Evolutionary conservation across 2,113 vertebrate species (phyloP), one percentile per base, ranked within the genome.

Genomic region (Psittacula cyanocephala): DNA sequence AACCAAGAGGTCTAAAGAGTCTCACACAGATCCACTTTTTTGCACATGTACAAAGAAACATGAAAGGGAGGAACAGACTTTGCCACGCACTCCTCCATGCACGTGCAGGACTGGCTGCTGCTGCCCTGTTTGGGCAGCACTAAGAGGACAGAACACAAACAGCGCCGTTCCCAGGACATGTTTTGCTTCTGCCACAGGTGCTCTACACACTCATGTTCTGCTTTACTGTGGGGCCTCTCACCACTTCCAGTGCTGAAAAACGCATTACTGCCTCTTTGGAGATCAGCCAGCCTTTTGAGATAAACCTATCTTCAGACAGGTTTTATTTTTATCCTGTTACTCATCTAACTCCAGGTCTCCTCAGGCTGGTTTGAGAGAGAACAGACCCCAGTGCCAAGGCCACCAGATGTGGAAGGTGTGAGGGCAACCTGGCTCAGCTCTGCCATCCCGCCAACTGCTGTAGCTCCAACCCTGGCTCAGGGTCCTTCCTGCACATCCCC

Each of bases 361-460:
- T 47, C 57, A n/a, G 50, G 60, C 63, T 57, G 84, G 46, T 39
- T 85, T 23, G 25, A 28, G 43, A 77, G 25, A 82, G 53, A 55
- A 57, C 37, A 52, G 44, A 20, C 39, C 41, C 22, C 47, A 15
- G 47, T 2, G 0, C 52, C 0, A 6, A 53, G 71, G 24, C n/a
- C 16, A 35, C 19, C 68, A 57, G 65, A 63, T 18, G 2, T 35
- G 60, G 75, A 41, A 39, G 71, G 35, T 9, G 6, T 22, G 47
- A 19, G 47, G 47, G 14, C n/a, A 55, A 39, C 72, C 65, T 8
- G 5, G 50, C 28, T 46, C 5, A 0, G 33, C 44, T 29, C 0
- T 1, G 37, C 27, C 13, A 16, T 52, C 50, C 37, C 0, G 0
- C 31, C 2, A 0, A 27, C 49, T 1, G 4, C 41, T 25, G 28